Percentiles rank a stretch among this genome's conserved stretches.
Evolutionary conservation across 2,113 vertebrate genomes (phyloP).

Genomic region (Camelus bactrianus): DNA sequence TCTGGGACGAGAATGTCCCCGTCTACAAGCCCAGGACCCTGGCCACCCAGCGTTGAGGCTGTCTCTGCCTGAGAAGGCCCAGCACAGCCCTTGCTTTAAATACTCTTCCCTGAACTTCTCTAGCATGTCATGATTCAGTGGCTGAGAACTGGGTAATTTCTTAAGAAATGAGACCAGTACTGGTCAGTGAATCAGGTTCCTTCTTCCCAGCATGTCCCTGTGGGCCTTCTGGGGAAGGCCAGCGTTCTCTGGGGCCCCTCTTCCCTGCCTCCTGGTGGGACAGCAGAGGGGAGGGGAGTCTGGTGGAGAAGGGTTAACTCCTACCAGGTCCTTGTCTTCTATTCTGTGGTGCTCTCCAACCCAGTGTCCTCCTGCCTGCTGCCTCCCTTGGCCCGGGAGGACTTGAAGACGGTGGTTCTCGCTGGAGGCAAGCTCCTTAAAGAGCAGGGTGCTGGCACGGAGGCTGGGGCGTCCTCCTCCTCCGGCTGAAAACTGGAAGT

Average conservation of each 20-base stretch:
- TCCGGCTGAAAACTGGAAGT: background rate
- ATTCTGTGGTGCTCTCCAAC: rapidly evolving
- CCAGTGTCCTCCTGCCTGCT: background rate
- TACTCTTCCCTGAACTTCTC: background rate
- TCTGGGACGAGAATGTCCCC: constrained; percentile 88
- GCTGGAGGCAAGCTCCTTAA: background rate
- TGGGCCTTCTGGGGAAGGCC: background rate
- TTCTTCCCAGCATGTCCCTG: background rate
- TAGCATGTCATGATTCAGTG: background rate
- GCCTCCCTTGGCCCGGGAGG: background rate
- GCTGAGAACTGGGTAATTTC: background rate
- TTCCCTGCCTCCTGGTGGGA: background rate
- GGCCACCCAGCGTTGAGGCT: constrained; percentile 89
- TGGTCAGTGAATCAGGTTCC: background rate
- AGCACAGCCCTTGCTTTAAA: background rate
- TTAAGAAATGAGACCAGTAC: background rate
- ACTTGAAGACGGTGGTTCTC: background rate
- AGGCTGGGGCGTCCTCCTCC: background rate
- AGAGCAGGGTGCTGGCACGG: background rate
- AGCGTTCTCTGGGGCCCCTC: background rate
- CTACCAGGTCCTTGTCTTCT: rapidly evolving
- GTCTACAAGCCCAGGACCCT: constrained; percentile 92
- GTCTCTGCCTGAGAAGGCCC: background rate
- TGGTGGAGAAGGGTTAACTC: rapidly evolving
- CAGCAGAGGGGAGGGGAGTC: background rate